A percentile compares a stretch with the other conserved stretches of the same genome.
These are phyloP conservation scores for Cotesia vestalis DNA, from an alignment of 1,140 invertebrate species.

Conservation along the genomic window DNA sequence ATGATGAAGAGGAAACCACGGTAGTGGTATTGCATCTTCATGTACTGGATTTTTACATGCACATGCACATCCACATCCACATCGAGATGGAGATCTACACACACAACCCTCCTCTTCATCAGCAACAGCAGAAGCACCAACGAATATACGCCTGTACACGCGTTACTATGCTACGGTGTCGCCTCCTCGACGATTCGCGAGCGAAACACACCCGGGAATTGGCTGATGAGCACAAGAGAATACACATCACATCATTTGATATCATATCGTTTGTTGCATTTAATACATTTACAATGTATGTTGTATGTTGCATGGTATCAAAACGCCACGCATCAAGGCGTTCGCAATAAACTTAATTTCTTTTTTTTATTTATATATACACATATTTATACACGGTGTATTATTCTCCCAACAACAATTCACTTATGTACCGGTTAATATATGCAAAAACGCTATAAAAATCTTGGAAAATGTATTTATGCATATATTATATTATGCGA, in stretches of 20 bases:
- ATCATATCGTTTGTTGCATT: too few species aligned
- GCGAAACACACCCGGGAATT: slow-evolving; percentile 30
- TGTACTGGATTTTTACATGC: slow-evolving; percentile 13
- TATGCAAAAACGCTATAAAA: too few species aligned
- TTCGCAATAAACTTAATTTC: background rate
- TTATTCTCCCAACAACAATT: background rate
- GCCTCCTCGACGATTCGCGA: slow-evolving; percentile 42
- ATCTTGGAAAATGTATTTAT: too few species aligned
- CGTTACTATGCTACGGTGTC: slow-evolving; percentile 63
- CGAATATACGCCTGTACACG: slow-evolving; percentile 29
- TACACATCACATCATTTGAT: background rate
- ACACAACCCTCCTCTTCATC: background rate
- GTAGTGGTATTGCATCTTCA: slow-evolving; percentile 41
- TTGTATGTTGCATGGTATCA: background rate
- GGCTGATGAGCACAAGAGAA: slow-evolving; percentile 8
- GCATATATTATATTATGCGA: too few species aligned
- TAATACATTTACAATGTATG: background rate
- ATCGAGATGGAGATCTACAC: background rate
- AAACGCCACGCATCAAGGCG: slow-evolving; percentile 31
- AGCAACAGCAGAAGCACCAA: too few species aligned
- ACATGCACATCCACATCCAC: too few species aligned
- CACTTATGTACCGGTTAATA: too few species aligned
- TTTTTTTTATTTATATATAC: background rate
- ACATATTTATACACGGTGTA: slow-evolving; percentile 8
- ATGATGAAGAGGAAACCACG: slow-evolving; percentile 40